Evolutionary conservation across 2,113 vertebrate genomes (phyloP).

Genomic region (Microtus richardsoni): DNA sequence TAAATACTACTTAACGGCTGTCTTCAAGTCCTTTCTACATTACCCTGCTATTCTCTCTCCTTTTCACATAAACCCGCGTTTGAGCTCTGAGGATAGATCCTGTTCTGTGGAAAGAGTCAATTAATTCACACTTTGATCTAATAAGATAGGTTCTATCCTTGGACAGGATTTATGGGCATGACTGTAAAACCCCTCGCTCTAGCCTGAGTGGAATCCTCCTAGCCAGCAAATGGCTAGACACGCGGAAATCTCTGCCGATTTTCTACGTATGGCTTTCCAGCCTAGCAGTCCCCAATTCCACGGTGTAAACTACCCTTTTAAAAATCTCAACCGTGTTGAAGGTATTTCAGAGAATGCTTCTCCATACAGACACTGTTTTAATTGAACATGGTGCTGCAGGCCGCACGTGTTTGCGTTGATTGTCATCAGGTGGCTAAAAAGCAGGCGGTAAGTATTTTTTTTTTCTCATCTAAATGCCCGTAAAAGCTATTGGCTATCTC

Average conservation of each 20-base stretch:
- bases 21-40: constrained; percentile 48
- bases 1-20: constrained; percentile 14
- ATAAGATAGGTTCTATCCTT: constrained; percentile 51
- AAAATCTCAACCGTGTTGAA: constrained; percentile 59
- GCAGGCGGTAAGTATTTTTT: constrained; percentile 27
- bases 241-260: constrained; percentile 62
- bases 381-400: constrained; percentile 48
- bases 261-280: constrained; percentile 59
- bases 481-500: constrained; percentile 53
- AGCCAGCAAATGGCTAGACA: constrained; percentile 58
- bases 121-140: constrained; percentile 66
- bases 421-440: constrained; percentile 57
- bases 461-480: constrained; percentile 48
- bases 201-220: constrained; percentile 13
- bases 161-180: constrained; percentile 69
- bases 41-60: constrained; percentile 56
- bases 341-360: constrained; percentile 49
- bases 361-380: constrained; percentile 44
- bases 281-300: background rate
- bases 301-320: constrained; percentile 62
- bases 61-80: constrained; percentile 65
- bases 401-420: constrained; percentile 42
- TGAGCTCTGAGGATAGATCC: constrained; percentile 58
- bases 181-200: constrained; percentile 38
- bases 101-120: constrained; percentile 69